Conservation (phyloP, 2,113 vertebrate genomes). For the Isichthys henryi region DNA sequence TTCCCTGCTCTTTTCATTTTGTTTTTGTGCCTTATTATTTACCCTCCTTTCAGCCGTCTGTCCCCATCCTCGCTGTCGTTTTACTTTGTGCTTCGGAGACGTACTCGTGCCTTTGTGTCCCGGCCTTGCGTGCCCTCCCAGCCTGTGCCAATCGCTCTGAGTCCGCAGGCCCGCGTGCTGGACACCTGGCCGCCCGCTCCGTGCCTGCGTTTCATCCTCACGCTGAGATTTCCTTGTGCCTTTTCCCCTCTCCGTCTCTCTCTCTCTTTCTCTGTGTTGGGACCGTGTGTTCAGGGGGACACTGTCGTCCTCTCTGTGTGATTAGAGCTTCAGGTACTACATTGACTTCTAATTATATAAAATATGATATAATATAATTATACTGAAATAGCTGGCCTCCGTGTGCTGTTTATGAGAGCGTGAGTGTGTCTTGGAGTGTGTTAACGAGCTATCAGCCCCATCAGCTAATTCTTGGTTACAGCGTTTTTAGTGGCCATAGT, state of each 20-base stretch:
- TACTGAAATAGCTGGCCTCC: constrained; percentile 53
- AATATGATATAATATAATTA: constrained; percentile 68
- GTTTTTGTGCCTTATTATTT: constrained; percentile 46
- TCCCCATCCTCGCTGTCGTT: constrained; percentile 33
- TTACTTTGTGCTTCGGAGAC: constrained; percentile 36
- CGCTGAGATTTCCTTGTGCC: constrained; percentile 57
- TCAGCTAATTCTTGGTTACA: background rate
- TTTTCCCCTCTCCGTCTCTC: constrained; percentile 43
- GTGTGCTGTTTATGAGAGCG: constrained; percentile 31
- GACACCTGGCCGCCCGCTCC: background rate
- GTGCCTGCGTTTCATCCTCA: constrained; percentile 24
- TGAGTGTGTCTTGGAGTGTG: constrained; percentile 4
- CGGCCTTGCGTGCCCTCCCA: constrained; percentile 24
- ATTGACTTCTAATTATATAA: constrained; percentile 59
- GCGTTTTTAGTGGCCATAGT: background rate
- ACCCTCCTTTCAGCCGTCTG: constrained; percentile 30
- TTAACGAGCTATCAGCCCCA: background rate
- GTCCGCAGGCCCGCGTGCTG: constrained; percentile 27
- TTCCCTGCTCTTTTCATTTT: constrained; percentile 37
- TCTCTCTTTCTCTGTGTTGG: constrained; percentile 46
- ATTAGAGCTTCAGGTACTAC: constrained; percentile 70
- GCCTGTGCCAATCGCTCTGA: constrained; percentile 28
- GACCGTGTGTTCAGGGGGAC: constrained; percentile 56
- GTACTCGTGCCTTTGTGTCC: constrained; percentile 60
- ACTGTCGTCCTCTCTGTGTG: constrained; percentile 52